A percentile compares a stretch with the other conserved stretches of the same genome.
These are phyloP conservation scores for Columba guinea DNA, from an alignment of 2,797 vertebrate species.

Conservation along the genomic window DNA sequence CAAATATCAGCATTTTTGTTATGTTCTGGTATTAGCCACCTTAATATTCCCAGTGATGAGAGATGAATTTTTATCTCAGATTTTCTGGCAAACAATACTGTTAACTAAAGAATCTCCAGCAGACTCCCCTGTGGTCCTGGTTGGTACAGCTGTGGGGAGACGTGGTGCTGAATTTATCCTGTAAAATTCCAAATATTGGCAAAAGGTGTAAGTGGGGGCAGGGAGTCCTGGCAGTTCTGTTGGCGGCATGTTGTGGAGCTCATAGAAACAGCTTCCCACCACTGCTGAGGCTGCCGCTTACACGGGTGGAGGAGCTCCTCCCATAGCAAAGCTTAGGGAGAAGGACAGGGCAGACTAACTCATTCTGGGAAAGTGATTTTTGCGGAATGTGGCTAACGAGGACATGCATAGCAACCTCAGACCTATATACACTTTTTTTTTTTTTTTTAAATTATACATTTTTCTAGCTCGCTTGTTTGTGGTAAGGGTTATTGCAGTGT, in stretches of 20 bases:
- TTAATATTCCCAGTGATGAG: conserved; percentile 52
- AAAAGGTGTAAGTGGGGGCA: background rate
- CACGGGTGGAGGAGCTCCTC: background rate
- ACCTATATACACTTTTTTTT: background rate
- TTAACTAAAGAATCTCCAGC: conserved; percentile 1
- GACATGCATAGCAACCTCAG: background rate
- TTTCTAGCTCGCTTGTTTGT: background rate
- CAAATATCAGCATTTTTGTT: conserved; percentile 47
- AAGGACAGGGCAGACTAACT: background rate
- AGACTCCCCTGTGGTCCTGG: background rate
- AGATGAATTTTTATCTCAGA: conserved; percentile 18
- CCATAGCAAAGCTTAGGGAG: background rate
- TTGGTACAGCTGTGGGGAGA: background rate
- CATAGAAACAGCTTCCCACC: fast-evolving
- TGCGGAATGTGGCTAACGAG: background rate
- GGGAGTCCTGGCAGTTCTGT: background rate
- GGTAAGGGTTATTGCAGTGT: background rate
- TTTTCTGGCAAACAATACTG: conserved; percentile 42
- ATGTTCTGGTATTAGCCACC: conserved; percentile 36
- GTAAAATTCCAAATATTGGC: conserved; percentile 11
- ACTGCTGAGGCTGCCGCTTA: background rate
- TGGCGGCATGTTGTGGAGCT: background rate
- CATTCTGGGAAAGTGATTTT: background rate
- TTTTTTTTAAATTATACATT: background rate
- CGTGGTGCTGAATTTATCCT: conserved; percentile 25